These are phyloP conservation scores for Corynorhinus townsendii DNA, from an alignment of 2,113 vertebrate genomes.

Conservation along the genomic window DNA sequence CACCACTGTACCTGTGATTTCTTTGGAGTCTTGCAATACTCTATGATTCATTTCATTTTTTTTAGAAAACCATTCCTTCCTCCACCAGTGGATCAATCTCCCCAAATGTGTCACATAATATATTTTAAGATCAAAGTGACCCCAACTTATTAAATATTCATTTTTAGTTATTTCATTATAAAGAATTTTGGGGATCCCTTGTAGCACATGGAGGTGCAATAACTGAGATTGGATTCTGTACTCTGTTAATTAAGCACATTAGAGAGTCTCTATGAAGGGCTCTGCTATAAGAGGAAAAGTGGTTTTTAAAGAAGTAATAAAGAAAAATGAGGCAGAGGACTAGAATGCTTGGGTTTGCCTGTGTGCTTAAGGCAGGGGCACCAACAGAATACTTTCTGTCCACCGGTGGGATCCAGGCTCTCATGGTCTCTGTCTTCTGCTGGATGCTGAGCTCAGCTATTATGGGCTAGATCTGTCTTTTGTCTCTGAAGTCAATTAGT, in stretches of 20 bases:
- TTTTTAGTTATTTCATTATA: conserved; percentile 18
- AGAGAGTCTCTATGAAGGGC: not conserved
- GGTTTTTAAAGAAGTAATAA: not conserved
- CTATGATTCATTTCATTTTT: not conserved
- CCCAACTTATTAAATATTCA: not conserved
- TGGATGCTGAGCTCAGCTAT: not conserved
- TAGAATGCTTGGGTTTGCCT: not conserved
- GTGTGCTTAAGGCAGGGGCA: not conserved
- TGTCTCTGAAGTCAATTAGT: not conserved
- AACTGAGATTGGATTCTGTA: not conserved
- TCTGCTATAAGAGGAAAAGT: not conserved
- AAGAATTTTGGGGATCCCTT: not conserved
- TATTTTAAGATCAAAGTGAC: conserved; percentile 26
- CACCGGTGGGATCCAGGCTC: too few relatives aligned
- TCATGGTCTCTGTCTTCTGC: not conserved
- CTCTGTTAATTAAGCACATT: not conserved
- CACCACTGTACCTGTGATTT: not conserved
- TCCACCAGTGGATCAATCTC: not conserved
- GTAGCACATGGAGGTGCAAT: not conserved
- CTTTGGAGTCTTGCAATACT: not conserved
- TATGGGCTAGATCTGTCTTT: not conserved
- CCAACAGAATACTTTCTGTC: not conserved
- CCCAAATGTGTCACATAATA: not conserved
- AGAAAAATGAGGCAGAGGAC: not conserved
- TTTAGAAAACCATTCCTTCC: not conserved